phyloP scores from a whole-genome alignment of 1,140 invertebrate species.

The Atta colombica region DNA sequence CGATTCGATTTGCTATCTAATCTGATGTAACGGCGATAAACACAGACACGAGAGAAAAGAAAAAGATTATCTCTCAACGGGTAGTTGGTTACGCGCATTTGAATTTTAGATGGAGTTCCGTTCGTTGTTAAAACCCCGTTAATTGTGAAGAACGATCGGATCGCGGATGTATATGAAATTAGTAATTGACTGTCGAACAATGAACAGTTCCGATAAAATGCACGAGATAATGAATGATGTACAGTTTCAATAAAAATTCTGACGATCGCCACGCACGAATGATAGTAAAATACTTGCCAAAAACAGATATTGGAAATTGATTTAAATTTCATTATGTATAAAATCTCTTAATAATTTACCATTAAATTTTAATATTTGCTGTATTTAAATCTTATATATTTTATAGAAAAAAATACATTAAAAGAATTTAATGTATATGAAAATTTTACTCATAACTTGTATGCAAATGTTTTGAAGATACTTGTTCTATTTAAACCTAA shows the following conservation, averaged over 20 bases:
- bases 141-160: slow-evolving; percentile 33
- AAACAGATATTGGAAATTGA: slow-evolving; percentile 10
- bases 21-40: slow-evolving; percentile 8
- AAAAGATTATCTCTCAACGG: slow-evolving; percentile 16
- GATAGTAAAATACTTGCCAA: background rate
- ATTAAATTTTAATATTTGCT: background rate
- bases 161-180: slow-evolving; percentile 23
- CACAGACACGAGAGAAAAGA: background rate
- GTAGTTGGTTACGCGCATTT: slow-evolving; percentile 38
- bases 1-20: slow-evolving; percentile 55
- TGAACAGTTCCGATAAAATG: slow-evolving; percentile 6
- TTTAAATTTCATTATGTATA: slow-evolving; percentile 2
- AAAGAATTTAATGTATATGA: slow-evolving; percentile 1
- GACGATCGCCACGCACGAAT: background rate
- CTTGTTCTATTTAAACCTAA: background rate
- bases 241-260: slow-evolving; percentile 11
- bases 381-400: background rate
- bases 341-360: slow-evolving; percentile 6
- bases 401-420: background rate
- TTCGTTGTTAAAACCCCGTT: background rate
- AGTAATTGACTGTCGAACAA: slow-evolving; percentile 25
- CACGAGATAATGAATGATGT: slow-evolving; percentile 15
- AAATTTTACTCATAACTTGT: background rate
- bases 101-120: slow-evolving; percentile 29
- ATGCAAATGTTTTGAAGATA: background rate